These are phyloP conservation scores for Sinocyclocheilus grahami DNA, from an alignment of 2,113 vertebrate species.

Conservation along the genomic window DNA sequence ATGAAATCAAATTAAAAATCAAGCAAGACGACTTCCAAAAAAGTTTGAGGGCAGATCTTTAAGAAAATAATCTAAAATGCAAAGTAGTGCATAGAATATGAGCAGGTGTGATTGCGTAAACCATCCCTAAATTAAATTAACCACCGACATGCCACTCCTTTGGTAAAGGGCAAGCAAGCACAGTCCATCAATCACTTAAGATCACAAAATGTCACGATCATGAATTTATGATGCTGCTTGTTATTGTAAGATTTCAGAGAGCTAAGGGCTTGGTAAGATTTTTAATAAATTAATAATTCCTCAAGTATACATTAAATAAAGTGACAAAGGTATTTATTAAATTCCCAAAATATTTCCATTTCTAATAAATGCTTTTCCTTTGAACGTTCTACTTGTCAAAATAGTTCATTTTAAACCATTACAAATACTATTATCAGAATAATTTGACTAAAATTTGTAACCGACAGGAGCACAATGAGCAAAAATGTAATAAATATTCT, in stretches of 20 bases:
- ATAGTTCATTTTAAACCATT: neutral
- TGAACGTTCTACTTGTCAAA: neutral
- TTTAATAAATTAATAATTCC: too few species aligned
- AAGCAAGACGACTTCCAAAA: neutral
- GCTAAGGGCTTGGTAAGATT: neutral
- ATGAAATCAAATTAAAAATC: constrained; percentile 49
- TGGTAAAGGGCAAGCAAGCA: neutral
- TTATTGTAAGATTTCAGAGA: neutral
- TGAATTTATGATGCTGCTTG: neutral
- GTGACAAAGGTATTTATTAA: too few species aligned
- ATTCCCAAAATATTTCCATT: too few species aligned
- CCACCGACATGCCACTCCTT: constrained; percentile 23
- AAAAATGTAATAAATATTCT: neutral
- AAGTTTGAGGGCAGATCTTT: neutral
- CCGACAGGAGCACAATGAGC: neutral
- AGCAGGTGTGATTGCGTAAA: neutral
- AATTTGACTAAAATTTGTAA: neutral
- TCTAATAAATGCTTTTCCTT: neutral
- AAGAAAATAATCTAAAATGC: too few species aligned
- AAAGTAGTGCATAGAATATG: neutral
- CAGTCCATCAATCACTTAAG: neutral
- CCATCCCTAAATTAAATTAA: constrained; percentile 8
- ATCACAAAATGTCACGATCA: neutral
- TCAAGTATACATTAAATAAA: too few species aligned
- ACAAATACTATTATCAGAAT: neutral